Conservation (phyloP, 2,797 vertebrate genomes). For the Gila robusta region DNA sequence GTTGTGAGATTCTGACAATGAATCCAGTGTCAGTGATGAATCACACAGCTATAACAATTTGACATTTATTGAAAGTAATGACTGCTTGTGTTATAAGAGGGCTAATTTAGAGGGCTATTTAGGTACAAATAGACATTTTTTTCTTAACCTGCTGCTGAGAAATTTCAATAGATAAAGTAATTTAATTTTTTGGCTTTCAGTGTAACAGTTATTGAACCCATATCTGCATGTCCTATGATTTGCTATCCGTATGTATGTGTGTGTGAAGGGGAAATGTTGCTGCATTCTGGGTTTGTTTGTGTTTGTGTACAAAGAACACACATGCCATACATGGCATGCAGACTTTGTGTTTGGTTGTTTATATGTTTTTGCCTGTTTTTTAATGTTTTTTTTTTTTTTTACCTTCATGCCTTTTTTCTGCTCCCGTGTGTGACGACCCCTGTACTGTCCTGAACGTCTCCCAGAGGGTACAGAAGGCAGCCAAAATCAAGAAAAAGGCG, state of each 20-base stretch:
- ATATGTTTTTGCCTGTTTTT: conserved; percentile 70
- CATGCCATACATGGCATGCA: conserved; percentile 66
- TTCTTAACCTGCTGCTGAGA: not conserved
- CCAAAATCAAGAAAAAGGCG: conserved; percentile 99
- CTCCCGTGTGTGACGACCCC: conserved; percentile 70
- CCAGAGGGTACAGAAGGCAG: conserved; percentile 99
- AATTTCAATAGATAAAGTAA: conserved; percentile 20
- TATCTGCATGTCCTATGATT: conserved; percentile 70
- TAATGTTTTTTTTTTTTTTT: conserved; percentile 77
- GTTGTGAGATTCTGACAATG: conserved; percentile 26
- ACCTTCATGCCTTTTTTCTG: conserved; percentile 73
- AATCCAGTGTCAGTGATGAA: conserved; percentile 21
- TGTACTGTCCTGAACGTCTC: conserved; percentile 72
- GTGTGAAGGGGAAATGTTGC: conserved; percentile 68
- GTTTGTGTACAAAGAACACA: conserved; percentile 68
- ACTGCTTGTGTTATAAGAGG: not conserved
- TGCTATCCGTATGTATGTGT: conserved; percentile 63
- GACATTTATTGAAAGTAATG: conserved; percentile 20
- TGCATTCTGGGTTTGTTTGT: conserved; percentile 72
- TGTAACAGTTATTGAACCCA: conserved; percentile 57
- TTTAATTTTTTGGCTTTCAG: conserved; percentile 29
- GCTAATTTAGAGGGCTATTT: not conserved
- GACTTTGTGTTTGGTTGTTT: conserved; percentile 72
- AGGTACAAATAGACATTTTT: conserved; percentile 1
- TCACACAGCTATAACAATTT: conserved; percentile 5